Conservation (phyloP, 53 echinoderm and acorn worm genomes). For the Temnopleurus reevesii region DNA sequence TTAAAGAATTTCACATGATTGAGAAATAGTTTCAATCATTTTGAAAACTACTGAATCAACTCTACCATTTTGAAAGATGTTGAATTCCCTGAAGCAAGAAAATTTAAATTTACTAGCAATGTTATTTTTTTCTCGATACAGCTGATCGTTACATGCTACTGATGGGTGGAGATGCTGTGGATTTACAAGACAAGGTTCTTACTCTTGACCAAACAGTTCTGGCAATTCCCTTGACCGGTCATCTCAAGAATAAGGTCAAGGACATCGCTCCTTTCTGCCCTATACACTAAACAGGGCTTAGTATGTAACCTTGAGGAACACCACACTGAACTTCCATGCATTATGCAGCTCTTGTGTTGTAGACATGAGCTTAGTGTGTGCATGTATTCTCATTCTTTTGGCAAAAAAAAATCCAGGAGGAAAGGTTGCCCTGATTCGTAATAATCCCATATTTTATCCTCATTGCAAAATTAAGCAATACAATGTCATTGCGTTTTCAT, state of each 20-base stretch:
- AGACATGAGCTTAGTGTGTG: neutral
- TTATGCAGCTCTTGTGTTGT: neutral
- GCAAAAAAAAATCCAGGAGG: neutral
- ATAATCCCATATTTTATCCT: neutral
- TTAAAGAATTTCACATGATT: neutral
- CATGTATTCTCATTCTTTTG: neutral
- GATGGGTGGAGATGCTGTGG: neutral
- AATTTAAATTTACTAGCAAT: neutral
- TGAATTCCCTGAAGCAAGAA: neutral
- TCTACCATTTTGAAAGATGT: neutral
- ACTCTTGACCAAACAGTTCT: neutral
- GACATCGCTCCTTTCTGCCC: neutral
- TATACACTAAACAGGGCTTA: neutral
- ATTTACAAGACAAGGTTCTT: neutral
- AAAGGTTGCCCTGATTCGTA: neutral
- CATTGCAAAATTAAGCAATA: neutral
- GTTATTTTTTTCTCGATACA: neutral
- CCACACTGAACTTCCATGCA: neutral
- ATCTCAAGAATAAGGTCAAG: neutral
- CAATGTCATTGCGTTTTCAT: neutral
- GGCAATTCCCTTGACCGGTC: constrained; percentile 26
- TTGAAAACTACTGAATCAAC: too few species aligned
- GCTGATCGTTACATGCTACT: neutral
- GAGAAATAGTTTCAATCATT: too few species aligned
- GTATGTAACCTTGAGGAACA: neutral